A percentile compares a stretch with the other conserved stretches of the same genome.
Evolutionary conservation across 2,113 vertebrate species (phyloP).

Genomic region (Campylorhamphus procurvoides): DNA sequence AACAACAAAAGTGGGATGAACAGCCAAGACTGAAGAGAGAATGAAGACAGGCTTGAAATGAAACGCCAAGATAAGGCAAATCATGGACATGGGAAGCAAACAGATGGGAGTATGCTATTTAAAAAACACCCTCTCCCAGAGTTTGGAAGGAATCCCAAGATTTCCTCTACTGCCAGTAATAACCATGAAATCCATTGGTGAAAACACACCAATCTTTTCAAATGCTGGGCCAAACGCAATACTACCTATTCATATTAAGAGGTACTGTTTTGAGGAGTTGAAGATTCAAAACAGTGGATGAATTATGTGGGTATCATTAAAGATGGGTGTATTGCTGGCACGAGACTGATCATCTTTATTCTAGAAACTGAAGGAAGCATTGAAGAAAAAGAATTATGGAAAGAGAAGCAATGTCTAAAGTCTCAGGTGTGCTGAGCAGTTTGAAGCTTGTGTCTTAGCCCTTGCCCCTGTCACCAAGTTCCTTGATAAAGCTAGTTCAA

Average conservation of each 20-base stretch:
- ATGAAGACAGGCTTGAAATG: slow-evolving; percentile 24
- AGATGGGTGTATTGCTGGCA: neutral
- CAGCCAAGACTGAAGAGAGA: neutral
- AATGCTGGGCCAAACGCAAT: neutral
- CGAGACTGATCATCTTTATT: neutral
- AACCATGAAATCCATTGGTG: slow-evolving; percentile 14
- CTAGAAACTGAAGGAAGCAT: neutral
- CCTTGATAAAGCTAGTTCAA: neutral
- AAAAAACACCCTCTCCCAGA: neutral
- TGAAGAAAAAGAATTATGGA: neutral
- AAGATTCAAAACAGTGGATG: neutral
- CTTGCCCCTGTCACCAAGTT: neutral
- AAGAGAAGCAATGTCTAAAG: neutral
- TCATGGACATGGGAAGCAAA: neutral
- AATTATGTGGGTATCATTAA: neutral
- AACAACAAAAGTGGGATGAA: neutral
- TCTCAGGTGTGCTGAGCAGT: neutral
- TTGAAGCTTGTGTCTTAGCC: neutral
- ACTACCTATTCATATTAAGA: neutral
- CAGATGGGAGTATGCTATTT: neutral
- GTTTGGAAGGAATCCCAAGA: slow-evolving; percentile 4
- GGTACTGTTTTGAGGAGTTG: neutral
- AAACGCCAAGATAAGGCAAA: slow-evolving; percentile 21
- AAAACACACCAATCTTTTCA: neutral
- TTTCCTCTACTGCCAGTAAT: slow-evolving; percentile 4